Evolutionary conservation across 2,113 vertebrate species (phyloP).

Genomic region (Phaethornis superciliosus): DNA sequence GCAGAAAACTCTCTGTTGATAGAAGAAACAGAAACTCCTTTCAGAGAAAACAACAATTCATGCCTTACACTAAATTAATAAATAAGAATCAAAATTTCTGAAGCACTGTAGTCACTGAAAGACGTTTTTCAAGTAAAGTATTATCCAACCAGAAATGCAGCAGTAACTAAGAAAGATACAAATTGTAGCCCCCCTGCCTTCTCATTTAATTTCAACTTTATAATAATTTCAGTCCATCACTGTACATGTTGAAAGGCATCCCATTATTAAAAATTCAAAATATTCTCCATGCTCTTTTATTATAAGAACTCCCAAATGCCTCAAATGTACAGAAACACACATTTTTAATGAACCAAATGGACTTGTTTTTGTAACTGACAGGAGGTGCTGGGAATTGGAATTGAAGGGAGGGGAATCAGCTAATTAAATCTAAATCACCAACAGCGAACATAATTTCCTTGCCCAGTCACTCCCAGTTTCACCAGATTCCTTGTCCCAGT

Average conservation of each 20-base stretch:
- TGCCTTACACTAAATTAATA: neutral
- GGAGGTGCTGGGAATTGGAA: conserved; percentile 59
- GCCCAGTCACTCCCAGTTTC: conserved; percentile 55
- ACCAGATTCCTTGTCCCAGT: conserved; percentile 32
- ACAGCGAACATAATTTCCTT: conserved; percentile 55
- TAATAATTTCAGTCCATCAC: conserved; percentile 42
- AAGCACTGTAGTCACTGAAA: neutral
- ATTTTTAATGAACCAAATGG: conserved; percentile 74
- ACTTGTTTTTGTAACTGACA: conserved; percentile 66
- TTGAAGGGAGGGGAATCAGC: neutral
- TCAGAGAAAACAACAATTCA: neutral
- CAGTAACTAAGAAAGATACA: neutral
- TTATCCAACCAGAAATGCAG: neutral
- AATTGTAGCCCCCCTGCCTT: neutral
- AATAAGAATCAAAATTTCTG: neutral
- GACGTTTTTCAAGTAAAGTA: neutral
- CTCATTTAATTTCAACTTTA: conserved; percentile 39
- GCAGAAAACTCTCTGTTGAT: neutral
- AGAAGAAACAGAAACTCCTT: neutral
- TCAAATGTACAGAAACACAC: conserved; percentile 66
- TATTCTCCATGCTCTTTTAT: conserved; percentile 55
- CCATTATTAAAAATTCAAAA: conserved; percentile 66
- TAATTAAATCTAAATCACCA: conserved; percentile 65
- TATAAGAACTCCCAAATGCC: conserved; percentile 65
- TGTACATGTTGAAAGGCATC: conserved; percentile 46